Conservation (phyloP, 2,113 vertebrate species). For the Deroptyus accipitrinus region DNA sequence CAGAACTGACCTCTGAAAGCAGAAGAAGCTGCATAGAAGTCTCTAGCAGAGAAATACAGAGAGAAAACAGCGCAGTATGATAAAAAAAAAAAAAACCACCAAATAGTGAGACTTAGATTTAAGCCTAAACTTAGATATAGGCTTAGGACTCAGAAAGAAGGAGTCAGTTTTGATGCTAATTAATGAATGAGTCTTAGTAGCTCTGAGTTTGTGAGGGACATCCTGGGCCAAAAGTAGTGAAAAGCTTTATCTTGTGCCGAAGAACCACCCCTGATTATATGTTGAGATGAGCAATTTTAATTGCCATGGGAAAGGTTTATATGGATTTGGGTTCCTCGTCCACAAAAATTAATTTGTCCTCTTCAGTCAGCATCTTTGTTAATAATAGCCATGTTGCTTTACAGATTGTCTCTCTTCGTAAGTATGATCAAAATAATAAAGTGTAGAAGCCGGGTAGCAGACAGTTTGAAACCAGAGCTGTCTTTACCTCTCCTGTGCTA, state of each 20-base stretch:
- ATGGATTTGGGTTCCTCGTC: not conserved
- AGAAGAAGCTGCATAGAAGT: not conserved
- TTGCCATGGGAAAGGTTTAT: not conserved
- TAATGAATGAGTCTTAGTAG: not conserved
- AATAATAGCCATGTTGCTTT: not conserved
- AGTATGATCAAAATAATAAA: not conserved
- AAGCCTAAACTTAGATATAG: not conserved
- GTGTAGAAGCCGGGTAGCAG: not conserved
- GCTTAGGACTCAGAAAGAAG: not conserved
- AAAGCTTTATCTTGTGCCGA: not conserved
- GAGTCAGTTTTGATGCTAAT: not conserved
- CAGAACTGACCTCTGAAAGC: not conserved
- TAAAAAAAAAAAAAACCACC: not conserved
- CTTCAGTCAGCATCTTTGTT: not conserved
- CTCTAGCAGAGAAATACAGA: not conserved
- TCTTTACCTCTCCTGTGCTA: not conserved
- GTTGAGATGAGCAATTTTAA: not conserved
- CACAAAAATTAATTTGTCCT: not conserved
- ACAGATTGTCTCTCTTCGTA: not conserved
- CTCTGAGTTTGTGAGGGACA: not conserved
- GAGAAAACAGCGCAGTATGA: accelerated
- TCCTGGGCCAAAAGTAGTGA: not conserved
- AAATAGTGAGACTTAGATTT: not conserved
- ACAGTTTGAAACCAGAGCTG: not conserved
- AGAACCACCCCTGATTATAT: not conserved